Base-by-base conservation (phyloP, 2,888 invertebrate genomes). In the Heliconius cydno region DNA sequence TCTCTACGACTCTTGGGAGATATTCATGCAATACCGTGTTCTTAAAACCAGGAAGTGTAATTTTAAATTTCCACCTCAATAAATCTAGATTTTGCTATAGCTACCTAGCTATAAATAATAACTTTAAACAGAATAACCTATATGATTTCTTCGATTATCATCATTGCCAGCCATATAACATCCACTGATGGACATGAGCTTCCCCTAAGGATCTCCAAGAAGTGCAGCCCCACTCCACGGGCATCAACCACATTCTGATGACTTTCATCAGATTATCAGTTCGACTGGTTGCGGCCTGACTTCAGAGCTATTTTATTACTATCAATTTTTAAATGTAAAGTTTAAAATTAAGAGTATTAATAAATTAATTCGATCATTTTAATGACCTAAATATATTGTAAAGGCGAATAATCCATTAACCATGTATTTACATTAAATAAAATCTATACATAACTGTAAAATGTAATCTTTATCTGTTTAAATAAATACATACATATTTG, bases 51-150 rank as follows among this genome's bases (percentile, higher is more conserved):
- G 34, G 30, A n/a, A 70, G 15, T 2, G 34, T 60, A 15, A 60
- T 34, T 73, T 73, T 60, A 73, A 73, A n/a, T 73, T 34, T 60
- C 3, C 15, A 60, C n/a, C 60, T 73, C n/a, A 73, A 72, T 72
- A 72, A 22, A 72, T 52, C 34, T 57, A 57, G 10, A 10, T 6
- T 72, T 72, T 34, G 12, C 12, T 30, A n/a, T 22, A 57, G 10
- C 52, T 28, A 57, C 12, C 46, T 30, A 57, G 22, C 12, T 57
- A 52, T 72, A n/a, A 30, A 28, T 52, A n/a, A 52, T 3, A 22
- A 7, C 19, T 19, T 7, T 22, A 67, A 10, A n/a, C 1, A 60
- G 10, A 3, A 10, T 57, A 9, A 57, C 22, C 46, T n/a, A 60
- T 12, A n/a, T 12, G 52, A 22, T 60, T 3, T 60, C n/a, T n/a